Evolutionary conservation across 2,113 vertebrate species (phyloP), one percentile per base, ranked within the genome.

Genomic region (Muntiacus reevesi): DNA sequence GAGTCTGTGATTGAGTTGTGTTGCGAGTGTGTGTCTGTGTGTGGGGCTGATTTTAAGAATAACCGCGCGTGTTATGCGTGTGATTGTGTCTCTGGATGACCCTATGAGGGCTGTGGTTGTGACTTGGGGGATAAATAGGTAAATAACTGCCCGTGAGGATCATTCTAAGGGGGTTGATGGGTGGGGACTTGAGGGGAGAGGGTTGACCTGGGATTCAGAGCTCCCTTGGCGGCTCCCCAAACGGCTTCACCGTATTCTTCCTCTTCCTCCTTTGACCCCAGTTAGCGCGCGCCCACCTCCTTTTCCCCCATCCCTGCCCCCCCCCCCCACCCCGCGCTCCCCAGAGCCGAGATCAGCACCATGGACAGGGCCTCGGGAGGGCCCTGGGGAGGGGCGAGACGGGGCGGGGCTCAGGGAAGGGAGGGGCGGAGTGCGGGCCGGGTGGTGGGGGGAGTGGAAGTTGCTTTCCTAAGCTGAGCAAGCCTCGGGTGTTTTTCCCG

Each of bases 291-390:
- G 6, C 52, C 25, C 78, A 28, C 23, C 15, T 47, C 62, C 54
- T 47, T 45, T 2, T 2, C 27, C 43, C 59, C 7, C 6, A 11
- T 10, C 15, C 1, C 45, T 10, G 2, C 1, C 23, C 36, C 59
- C 55, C 27, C 27, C 87, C 91, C 90, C 96, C 89, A 16, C 47
- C 71, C 95, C 10, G 1, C 0, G 15, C 50, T 81, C 96, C 97
- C 95, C n/a, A 55, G 96, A 93, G 96, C 83, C n/a, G 40, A 0
- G 43, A 89, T 98, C 98, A 98, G 97, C 97, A 98, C 98, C 98
- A 98, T 59, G 98, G 98, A 98, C 98, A 98, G 98, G 82, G 76
- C 97, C 87, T 21, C 47, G 57, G 82, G 93, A 97, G 97, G 97
- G 91, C 94, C 21, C 25, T 50, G 2, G 54, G 21, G 89, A 96